A percentile compares a stretch with the other conserved stretches of the same genome.
These are phyloP conservation scores for Anorthoa munda DNA, from an alignment of 2,888 invertebrate species.

Conservation along the genomic window DNA sequence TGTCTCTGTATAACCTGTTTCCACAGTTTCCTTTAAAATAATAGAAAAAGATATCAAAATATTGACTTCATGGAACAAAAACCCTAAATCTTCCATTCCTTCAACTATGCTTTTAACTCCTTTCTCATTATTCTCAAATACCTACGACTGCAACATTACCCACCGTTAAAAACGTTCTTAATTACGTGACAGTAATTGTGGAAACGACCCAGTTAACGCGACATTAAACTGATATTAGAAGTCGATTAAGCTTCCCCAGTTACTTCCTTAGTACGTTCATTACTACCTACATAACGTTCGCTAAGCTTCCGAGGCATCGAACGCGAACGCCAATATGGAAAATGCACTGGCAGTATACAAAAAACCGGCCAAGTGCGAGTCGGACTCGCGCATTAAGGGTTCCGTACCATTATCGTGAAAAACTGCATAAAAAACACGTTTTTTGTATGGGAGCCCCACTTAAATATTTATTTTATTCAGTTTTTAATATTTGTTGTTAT, in stretches of 20 bases:
- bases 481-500: no score
- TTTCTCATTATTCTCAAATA: slow-evolving; percentile 5
- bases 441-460: no score
- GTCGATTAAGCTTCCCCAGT: slow-evolving; percentile 52
- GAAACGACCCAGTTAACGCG: slow-evolving; percentile 58
- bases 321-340: slow-evolving; percentile 4
- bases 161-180: slow-evolving; percentile 46
- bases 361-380: no score
- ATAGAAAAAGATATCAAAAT: neutral
- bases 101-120: neutral
- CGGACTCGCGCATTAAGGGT: no score
- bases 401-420: no score
- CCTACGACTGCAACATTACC: slow-evolving; percentile 16
- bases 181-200: slow-evolving; percentile 56
- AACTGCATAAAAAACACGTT: no score
- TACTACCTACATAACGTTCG: slow-evolving; percentile 23
- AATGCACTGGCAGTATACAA: slow-evolving; percentile 8
- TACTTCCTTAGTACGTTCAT: slow-evolving; percentile 52
- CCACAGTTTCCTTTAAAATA: neutral
- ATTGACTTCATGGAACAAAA: neutral
- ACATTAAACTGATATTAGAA: slow-evolving; percentile 60
- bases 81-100: neutral
- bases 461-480: no score
- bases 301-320: slow-evolving; percentile 18
- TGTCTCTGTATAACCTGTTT: no score